Evolutionary conservation across 2,888 invertebrate species (phyloP).

Genomic region (Acrobasis repandana): DNA sequence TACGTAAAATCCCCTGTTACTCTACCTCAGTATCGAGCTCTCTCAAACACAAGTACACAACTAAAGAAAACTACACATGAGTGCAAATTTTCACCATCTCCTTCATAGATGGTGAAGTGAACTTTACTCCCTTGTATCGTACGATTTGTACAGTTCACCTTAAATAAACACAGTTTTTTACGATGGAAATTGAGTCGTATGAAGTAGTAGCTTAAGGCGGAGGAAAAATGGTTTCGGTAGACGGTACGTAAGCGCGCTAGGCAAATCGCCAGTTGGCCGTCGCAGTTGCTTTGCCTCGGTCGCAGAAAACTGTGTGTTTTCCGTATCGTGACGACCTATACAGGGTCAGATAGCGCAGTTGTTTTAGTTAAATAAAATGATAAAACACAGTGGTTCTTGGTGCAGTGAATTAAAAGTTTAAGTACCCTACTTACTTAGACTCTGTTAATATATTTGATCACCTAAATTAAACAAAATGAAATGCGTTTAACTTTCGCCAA

Average conservation of each 20-base stretch:
- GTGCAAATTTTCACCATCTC: neutral
- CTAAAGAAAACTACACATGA: neutral
- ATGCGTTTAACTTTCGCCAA: neutral
- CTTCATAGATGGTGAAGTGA: constrained; percentile 8
- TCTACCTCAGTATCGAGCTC: neutral
- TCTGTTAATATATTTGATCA: neutral
- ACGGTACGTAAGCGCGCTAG: constrained; percentile 36
- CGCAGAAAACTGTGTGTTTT: constrained; percentile 46
- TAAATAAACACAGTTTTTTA: constrained; percentile 9
- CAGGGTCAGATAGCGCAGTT: constrained; percentile 48
- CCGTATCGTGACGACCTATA: constrained; percentile 53
- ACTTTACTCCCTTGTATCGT: constrained; percentile 20
- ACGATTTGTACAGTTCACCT: constrained; percentile 15
- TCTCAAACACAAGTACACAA: neutral
- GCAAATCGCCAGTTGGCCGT: constrained; percentile 79
- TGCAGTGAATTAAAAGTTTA: neutral
- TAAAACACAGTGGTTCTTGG: constrained; percentile 2
- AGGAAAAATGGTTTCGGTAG: constrained; percentile 7
- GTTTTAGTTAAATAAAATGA: constrained; percentile 17
- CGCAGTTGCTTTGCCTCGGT: constrained; percentile 58
- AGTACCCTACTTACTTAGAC: neutral
- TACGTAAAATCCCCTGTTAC: neutral
- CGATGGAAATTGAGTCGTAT: constrained; percentile 16
- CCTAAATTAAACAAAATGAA: neutral
- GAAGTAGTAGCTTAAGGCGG: constrained; percentile 12